Evolutionary conservation across 2,888 invertebrate species (phyloP).

Genomic region (Drosophila affinis): DNA sequence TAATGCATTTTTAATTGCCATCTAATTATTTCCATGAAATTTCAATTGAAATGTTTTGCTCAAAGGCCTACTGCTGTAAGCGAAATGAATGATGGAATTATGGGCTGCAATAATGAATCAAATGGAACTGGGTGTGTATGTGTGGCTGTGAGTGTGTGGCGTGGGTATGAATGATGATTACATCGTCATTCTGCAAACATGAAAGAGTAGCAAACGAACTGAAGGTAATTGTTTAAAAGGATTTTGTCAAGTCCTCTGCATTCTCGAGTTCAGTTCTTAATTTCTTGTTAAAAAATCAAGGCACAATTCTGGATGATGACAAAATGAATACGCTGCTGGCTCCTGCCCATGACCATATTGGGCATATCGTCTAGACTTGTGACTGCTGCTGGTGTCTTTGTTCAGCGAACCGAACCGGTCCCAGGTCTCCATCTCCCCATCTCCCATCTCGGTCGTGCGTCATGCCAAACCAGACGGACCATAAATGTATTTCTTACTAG

Average conservation of each 20-base stretch:
- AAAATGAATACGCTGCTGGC: conserved; percentile 12
- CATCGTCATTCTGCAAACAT: background rate
- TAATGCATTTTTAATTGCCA: conserved; percentile 72
- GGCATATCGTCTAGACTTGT: conserved; percentile 64
- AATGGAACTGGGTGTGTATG: background rate
- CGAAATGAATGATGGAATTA: conserved; percentile 8
- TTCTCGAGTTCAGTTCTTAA: conserved; percentile 4
- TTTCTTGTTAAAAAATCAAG: conserved; percentile 8
- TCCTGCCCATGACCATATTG: conserved; percentile 58
- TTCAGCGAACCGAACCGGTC: conserved; percentile 55
- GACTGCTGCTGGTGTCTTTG: conserved; percentile 59
- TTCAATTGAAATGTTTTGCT: conserved; percentile 60
- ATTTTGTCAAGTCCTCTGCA: background rate
- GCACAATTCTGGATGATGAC: conserved; percentile 10
- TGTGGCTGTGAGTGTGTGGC: background rate
- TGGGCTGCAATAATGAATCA: conserved; percentile 3
- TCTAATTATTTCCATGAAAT: conserved; percentile 70
- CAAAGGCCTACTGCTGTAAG: background rate
- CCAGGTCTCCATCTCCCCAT: conserved; percentile 19
- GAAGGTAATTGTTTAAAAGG: background rate
- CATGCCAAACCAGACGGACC: conserved; percentile 61
- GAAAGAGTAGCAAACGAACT: background rate
- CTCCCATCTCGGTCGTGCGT: conserved; percentile 53
- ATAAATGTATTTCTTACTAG: conserved; percentile 58
- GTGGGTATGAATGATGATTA: background rate